A percentile compares a stretch with the other conserved stretches of the same genome.
These are phyloP conservation scores for Acanthisitta chloris DNA, from an alignment of 2,113 vertebrate genomes.

Conservation along the genomic window DNA sequence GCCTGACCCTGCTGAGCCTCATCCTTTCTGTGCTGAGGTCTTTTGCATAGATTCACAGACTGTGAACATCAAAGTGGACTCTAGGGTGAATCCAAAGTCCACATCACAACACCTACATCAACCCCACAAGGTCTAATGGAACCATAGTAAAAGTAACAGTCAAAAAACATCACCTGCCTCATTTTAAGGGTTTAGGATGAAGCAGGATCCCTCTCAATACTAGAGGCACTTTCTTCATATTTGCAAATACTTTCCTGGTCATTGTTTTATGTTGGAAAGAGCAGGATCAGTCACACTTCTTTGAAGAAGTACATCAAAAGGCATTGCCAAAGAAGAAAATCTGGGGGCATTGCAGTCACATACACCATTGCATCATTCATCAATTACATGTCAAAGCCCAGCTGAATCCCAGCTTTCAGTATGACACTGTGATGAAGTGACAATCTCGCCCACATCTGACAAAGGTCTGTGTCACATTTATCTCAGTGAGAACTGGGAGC, in stretches of 20 bases:
- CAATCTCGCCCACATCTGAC: background rate
- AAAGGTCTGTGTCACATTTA: background rate
- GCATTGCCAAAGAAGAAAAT: background rate
- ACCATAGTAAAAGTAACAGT: background rate
- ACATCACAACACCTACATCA: background rate
- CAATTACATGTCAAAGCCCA: background rate
- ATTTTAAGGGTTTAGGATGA: background rate
- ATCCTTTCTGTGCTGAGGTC: background rate
- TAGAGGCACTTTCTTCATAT: rapidly evolving
- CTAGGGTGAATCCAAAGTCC: background rate
- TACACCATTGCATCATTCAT: background rate
- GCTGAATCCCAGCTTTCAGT: background rate
- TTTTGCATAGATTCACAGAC: background rate
- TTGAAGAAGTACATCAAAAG: conserved; percentile 36
- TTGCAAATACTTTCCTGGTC: background rate
- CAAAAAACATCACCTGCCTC: background rate
- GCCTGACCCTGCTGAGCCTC: background rate
- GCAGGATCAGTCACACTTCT: background rate
- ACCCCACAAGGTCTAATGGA: background rate
- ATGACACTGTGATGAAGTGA: background rate
- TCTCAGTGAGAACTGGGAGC: background rate
- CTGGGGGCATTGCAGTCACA: background rate
- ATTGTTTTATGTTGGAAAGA: background rate
- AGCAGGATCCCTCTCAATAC: background rate
- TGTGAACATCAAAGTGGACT: background rate